Evolutionary conservation across 1,140 invertebrate species (phyloP), one percentile per base, ranked within the genome.

Genomic region (Copidosoma floridanum): DNA sequence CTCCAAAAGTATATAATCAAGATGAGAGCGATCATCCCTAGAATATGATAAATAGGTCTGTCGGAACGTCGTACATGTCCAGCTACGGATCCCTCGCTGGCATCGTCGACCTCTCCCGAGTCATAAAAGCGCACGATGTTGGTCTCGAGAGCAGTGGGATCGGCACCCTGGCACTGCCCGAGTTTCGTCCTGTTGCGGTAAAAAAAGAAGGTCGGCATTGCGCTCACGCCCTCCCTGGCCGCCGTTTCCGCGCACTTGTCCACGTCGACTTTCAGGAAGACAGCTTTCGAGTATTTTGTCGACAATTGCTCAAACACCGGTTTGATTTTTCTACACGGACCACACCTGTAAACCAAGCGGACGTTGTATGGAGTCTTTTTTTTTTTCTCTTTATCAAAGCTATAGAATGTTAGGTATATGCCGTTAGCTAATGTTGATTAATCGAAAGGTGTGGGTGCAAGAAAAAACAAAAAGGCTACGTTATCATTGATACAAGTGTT

Each of bases 201-300:
- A 71, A 99, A 95, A 61, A 97, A 89, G 74, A 99, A 99, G 6
- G 97, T 99, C 7, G 97, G 97, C 94, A 99, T 98, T 2, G 94
- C 93, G 61, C 86, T 89, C 16, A 99, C 91, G 40, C 91, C 92
- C 74, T 98, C 89, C 20, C 82, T 81, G 21, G 87, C 84, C 2
- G 95, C 93, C 26, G 91, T 93, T 70, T 94, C 93, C 44, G 87
- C 86, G 70, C 92, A 94, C 70, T 89, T 86, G 71, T 95, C 92
- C 21, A 96, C 94, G 81, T 98, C 95, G 2, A 98, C 91, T 82
- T 99, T 97, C 0, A 98, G 78, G 75, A 99, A 99, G 7, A 96
- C 83, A 8, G 93, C 94, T 69, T 89, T 87, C 1, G 91, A 85
- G 79, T 95, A 98, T 77, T 92, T 93, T 3, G 80, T 81, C 11